A percentile compares a stretch with the other conserved stretches of the same genome.
Conservation (phyloP, 1,140 invertebrate species). For the Drosophila ficusphila region DNA sequence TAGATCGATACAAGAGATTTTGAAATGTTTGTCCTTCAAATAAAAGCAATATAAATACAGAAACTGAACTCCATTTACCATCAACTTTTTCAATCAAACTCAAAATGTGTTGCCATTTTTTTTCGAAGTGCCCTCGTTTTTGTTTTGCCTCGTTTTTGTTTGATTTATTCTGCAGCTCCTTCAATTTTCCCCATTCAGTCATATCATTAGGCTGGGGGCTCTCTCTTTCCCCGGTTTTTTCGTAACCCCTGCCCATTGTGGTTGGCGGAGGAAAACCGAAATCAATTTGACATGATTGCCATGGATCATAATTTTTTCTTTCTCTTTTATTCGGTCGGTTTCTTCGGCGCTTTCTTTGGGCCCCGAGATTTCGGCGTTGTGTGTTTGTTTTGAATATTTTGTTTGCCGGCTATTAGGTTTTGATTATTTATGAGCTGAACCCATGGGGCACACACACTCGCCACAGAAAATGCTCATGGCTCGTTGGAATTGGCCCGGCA, state of each 20-base stretch:
- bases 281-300: conserved; percentile 79
- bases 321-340: conserved; percentile 20
- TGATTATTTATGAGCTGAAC: conserved; percentile 66
- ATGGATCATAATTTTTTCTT: conserved; percentile 69
- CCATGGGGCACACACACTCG: conserved; percentile 25
- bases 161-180: conserved; percentile 76
- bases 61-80: background rate
- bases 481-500: conserved; percentile 50
- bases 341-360: conserved; percentile 15
- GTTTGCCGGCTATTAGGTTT: conserved; percentile 61
- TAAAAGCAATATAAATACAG: no score
- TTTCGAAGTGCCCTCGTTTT: conserved; percentile 8
- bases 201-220: conserved; percentile 55
- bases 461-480: conserved; percentile 18
- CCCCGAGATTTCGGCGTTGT: conserved; percentile 6
- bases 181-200: conserved; percentile 53
- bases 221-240: conserved; percentile 20
- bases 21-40: background rate
- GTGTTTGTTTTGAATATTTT: conserved; percentile 56
- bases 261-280: conserved; percentile 35
- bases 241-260: conserved; percentile 13
- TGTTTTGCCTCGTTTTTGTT: conserved; percentile 48
- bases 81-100: background rate
- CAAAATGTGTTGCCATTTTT: background rate
- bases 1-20: no score